phyloP scores from a whole-genome alignment of 2,113 vertebrate genomes.

The Mohoua ochrocephala region DNA sequence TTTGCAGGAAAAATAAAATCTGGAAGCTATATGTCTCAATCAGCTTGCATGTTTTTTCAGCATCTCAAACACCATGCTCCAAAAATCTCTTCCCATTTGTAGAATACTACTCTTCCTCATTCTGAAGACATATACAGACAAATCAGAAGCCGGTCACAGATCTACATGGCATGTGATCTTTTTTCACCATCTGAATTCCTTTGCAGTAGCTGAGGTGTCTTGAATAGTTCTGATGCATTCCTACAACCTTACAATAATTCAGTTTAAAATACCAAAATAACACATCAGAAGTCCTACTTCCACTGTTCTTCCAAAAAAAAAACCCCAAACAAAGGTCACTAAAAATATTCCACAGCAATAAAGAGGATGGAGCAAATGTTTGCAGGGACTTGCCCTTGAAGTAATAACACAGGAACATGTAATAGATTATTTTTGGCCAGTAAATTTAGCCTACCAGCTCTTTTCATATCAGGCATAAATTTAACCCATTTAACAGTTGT shows the following conservation, averaged over 20 bases:
- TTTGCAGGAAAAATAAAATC: not conserved
- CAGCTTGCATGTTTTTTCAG: not conserved
- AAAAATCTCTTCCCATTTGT: not conserved
- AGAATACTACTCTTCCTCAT: not conserved
- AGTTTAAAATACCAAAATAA: not conserved
- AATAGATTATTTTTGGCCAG: not conserved
- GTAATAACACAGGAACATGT: not conserved
- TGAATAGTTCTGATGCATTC: not conserved
- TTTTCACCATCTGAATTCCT: not conserved
- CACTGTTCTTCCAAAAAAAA: accelerated
- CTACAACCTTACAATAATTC: not conserved
- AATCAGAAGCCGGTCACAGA: not conserved
- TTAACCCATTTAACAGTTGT: conserved; percentile 1
- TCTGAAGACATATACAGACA: not conserved
- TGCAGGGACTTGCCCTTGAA: not conserved
- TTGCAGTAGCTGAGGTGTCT: not conserved
- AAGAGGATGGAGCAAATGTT: not conserved
- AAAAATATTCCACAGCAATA: not conserved
- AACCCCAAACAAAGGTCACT: not conserved
- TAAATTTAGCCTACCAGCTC: not conserved
- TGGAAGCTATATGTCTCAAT: not conserved
- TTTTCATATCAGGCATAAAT: not conserved
- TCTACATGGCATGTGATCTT: not conserved
- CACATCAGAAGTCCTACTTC: not conserved
- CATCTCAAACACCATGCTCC: not conserved